Percentiles rank a stretch among this genome's conserved stretches.
These are phyloP conservation scores for Setipinna tenuifilis DNA, from an alignment of 2,797 vertebrate genomes.

Conservation along the genomic window DNA sequence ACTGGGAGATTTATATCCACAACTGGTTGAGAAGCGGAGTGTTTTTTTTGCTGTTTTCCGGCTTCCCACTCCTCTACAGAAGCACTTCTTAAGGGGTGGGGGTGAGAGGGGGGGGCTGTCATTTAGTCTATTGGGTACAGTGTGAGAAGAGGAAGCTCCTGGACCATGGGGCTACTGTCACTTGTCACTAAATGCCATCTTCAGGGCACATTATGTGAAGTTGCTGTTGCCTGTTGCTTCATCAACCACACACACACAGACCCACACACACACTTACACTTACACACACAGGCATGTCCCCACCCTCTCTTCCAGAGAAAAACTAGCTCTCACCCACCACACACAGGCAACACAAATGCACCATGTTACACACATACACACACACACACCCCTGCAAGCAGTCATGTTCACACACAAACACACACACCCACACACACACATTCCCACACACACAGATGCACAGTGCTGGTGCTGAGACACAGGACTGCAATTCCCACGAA, in stretches of 20 bases:
- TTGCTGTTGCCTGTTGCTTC: slow-evolving; percentile 73
- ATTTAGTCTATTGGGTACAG: neutral
- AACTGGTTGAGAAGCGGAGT: slow-evolving; percentile 77
- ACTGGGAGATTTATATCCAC: slow-evolving; percentile 64
- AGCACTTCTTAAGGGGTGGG: neutral
- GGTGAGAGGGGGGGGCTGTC: too few species aligned
- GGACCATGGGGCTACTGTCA: slow-evolving; percentile 60
- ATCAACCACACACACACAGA: slow-evolving; percentile 46
- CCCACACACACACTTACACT: neutral
- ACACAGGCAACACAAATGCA: neutral
- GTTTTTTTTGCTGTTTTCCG: slow-evolving; percentile 51
- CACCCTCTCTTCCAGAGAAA: slow-evolving; percentile 55
- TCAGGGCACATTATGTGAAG: slow-evolving; percentile 58
- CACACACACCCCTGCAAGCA: neutral
- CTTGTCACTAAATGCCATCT: slow-evolving; percentile 55
- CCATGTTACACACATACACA: neutral
- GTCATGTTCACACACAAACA: neutral
- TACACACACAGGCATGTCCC: slow-evolving; percentile 44
- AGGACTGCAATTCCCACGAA: slow-evolving; percentile 50
- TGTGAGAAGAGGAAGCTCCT: slow-evolving; percentile 62
- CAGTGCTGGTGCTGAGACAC: slow-evolving; percentile 49
- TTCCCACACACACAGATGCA: slow-evolving; percentile 61
- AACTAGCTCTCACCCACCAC: slow-evolving; percentile 43
- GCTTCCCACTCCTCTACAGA: neutral
- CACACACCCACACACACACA: slow-evolving; percentile 46